Evolutionary conservation across 2,113 vertebrate species (phyloP).

Genomic region (Marmota monax): DNA sequence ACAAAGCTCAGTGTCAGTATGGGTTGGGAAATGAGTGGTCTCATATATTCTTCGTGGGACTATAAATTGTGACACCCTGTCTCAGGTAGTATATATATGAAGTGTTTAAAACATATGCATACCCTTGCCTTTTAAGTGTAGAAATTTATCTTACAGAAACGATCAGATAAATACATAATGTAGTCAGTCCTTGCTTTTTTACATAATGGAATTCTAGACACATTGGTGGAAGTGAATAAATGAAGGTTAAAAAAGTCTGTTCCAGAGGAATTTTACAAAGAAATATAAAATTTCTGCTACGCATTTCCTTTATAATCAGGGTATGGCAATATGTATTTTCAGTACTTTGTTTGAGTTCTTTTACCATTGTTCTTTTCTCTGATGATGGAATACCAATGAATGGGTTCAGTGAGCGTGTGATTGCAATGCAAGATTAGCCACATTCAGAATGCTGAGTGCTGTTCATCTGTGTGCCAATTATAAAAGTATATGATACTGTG

Average conservation of each 20-base stretch:
- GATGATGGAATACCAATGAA: not conserved
- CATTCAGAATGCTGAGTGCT: not conserved
- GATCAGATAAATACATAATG: not conserved
- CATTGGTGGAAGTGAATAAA: not conserved
- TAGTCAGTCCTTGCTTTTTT: not conserved
- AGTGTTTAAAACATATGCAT: not conserved
- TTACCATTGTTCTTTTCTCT: constrained; percentile 25
- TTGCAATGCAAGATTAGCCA: not conserved
- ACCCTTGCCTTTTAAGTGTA: not conserved
- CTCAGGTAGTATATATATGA: not conserved
- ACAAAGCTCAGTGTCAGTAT: not conserved
- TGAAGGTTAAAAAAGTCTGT: constrained; percentile 41
- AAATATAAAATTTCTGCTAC: constrained; percentile 64
- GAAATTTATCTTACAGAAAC: not conserved
- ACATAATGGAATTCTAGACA: constrained; percentile 6
- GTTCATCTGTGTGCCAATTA: constrained; percentile 45
- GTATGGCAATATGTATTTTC: not conserved
- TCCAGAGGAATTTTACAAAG: constrained; percentile 16
- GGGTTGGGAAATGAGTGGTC: not conserved
- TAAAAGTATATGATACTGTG: not conserved
- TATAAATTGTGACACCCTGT: not conserved
- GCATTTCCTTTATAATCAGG: not conserved
- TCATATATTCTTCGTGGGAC: not conserved
- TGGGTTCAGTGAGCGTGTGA: not conserved
- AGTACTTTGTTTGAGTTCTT: constrained; percentile 17